Evolutionary conservation across 2,888 invertebrate genomes (phyloP), one percentile per base, ranked within the genome.

Genomic region (Xestia rhomboidea): DNA sequence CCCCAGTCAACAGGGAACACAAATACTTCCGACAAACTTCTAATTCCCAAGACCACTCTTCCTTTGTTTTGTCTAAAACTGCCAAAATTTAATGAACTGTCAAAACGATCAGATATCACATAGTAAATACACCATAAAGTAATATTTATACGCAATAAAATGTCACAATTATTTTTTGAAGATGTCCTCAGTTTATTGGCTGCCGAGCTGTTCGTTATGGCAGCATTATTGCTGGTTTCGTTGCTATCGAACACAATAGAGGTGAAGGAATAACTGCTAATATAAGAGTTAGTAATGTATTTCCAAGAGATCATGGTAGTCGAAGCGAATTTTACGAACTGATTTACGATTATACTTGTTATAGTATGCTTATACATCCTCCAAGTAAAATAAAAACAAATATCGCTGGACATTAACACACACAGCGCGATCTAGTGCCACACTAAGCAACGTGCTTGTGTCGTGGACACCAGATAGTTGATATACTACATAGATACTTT

Each of bases 71-170:
- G 10, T 38, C 38, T 0, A 13, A 75, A 71, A 64, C 41, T 46
- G 64, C 60, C 44, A 76, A 74, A 64, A 60, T 44, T 30, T 54
- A 84, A 82, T 82, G 70, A 70, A 49, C 73, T 78, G 76, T 79
- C 71, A 70, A 71, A 73, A 76, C 57, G 68, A 87, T 73, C 63
- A 81, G 71, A 81, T 77, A 76, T 51, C 70, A 75, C 68, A 54
- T 70, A 78, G 82, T 73, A 75, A 74, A 67, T 78, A 76, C 51
- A 68, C 79, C 77, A 79, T 84, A 82, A 82, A 88, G 57, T 68
- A 73, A 69, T 80, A 89, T 85, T 88, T 82, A 85, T 81, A 71
- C 68, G 72, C 83, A 86, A 88, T 88, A 88, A 86, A 88, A 79
- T 66, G 62, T 73, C 68, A 34, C 44, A 81, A 72, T 83, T 83